Conservation (phyloP, 2,797 vertebrate species). For the Mus spretus region DNA sequence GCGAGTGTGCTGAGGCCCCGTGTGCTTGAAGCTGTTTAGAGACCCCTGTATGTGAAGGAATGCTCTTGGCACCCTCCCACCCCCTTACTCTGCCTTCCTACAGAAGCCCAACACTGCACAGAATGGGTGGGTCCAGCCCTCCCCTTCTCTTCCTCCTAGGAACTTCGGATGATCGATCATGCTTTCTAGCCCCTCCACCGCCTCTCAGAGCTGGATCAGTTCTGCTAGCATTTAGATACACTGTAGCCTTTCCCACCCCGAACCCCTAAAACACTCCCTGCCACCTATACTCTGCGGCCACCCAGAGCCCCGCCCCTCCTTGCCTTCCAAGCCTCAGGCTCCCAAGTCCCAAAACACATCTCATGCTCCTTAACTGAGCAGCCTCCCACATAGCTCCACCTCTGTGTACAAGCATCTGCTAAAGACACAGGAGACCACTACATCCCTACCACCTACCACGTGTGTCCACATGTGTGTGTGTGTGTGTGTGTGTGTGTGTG, state of each 20-base stretch:
- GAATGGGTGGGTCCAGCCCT: not conserved
- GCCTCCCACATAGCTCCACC: not conserved
- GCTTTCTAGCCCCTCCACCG: not conserved
- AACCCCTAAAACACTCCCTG: not conserved
- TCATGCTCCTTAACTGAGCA: not conserved
- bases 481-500: not conserved
- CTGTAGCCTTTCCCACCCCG: not conserved
- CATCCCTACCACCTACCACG: not conserved
- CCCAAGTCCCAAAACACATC: not conserved
- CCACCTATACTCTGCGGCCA: not conserved
- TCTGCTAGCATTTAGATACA: not conserved
- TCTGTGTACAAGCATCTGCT: not conserved
- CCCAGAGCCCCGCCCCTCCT: not conserved
- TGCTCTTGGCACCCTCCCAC: not conserved
- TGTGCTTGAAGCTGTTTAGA: not conserved
- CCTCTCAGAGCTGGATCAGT: not conserved
- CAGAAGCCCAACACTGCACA: not conserved
- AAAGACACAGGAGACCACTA: fast-evolving
- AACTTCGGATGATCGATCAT: not conserved
- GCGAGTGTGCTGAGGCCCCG: not conserved
- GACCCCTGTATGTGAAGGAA: not conserved
- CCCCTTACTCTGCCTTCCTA: not conserved
- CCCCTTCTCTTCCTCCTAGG: not conserved
- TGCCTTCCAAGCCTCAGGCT: not conserved
- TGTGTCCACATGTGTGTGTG: too few relatives aligned